Base-by-base conservation (phyloP, 1,140 invertebrate genomes). In the Eriocheir sinensis region DNA sequence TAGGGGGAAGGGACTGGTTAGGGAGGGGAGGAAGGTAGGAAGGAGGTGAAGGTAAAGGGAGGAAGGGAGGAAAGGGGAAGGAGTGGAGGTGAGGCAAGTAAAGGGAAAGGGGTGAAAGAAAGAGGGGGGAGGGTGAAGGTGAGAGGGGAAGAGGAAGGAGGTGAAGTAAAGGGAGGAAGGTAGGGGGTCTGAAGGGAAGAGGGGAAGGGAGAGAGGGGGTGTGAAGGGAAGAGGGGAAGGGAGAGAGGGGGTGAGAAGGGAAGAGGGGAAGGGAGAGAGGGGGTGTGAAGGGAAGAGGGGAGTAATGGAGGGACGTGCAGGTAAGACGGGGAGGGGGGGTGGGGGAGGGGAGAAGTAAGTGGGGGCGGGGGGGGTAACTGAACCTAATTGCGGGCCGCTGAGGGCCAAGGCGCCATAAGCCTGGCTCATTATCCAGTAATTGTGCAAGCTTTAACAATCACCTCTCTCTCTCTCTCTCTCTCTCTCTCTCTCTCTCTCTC, bases 391-490 rank as follows among this genome's bases (percentile, higher is more conserved):
- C 60, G 90, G 90, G 90, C 8, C 41, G 90, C 60, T 6, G 72
- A 92, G 38, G 32, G 38, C 30, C 27, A 36, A 17, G 72, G 90
- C 72, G 90, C 79, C n/a, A 81, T 79, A 92, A 92, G 36, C 80
- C 48, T 32, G 38, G 15, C 38, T 92, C 90, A 92, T 92, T 92
- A 92, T 80, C 90, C 72, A 2, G 72, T 92, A 92, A 91, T 92
- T 92, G 79, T 72, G 34, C 38, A 17, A 83, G 90, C 72, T 92
- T 92, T 92, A 92, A 81, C 90, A 92, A 81, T 92, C 90, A 81
- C 27, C 41, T 36, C 34, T 21, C 53, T 60, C 53, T n/a, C 8
- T 60, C 89, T 36, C 89, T 72, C 48, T 27, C 48, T 53, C 34
- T 32, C n/a, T 36, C 89, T 36, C 34, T 32, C 21, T 36, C 48